Evolutionary conservation across 2,888 invertebrate genomes (phyloP), one percentile per base, ranked within the genome.

Genomic region (Coelogynopora nodosa): DNA sequence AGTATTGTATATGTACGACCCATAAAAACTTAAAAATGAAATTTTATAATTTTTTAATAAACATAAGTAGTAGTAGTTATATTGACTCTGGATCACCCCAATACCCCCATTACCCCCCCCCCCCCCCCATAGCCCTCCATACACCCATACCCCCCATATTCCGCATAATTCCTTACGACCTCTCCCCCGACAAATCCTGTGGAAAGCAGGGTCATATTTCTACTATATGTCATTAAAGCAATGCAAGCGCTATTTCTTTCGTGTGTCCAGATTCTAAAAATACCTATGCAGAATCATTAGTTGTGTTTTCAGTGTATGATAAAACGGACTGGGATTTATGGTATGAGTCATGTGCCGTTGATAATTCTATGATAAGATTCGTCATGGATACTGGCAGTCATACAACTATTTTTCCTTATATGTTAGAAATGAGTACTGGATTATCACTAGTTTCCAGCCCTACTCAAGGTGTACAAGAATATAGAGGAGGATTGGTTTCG

Each of bases 181-280:
- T n/a, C n/a, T n/a, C n/a, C n/a, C n/a, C n/a, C n/a, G n/a, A n/a
- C 74, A 74, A 26, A 74, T 74, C 74, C 74, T 74, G 74, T 23
- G 74, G 74, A 74, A 74, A 74, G 23, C 74, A 74, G 23, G 74
- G 74, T 74, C 74, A 74, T 74, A 74, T 74, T n/a, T 74, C 74
- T 26, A 74, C 74, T 74, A 23, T 74, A 74, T 74, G 74, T 26
- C 74, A 74, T 26, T 74, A 5, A 74, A 74, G 23, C 10, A 74
- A 74, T 10, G 23, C 74, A 74, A 74, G 23, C 74, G 74, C 74
- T 74, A 74, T 74, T 74, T 74, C 74, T 74, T 74, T 74, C 74
- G 74, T n/a, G 74, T 23, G 74, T 74, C 74, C 23, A 26, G 74
- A n/a, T 74, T 26, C 74, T 74, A 74, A 74, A 74, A 74, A 74